A percentile compares a stretch with the other conserved stretches of the same genome.
Evolutionary conservation across 2,888 invertebrate species (phyloP).

Genomic region (Crossocerus cetratus): DNA sequence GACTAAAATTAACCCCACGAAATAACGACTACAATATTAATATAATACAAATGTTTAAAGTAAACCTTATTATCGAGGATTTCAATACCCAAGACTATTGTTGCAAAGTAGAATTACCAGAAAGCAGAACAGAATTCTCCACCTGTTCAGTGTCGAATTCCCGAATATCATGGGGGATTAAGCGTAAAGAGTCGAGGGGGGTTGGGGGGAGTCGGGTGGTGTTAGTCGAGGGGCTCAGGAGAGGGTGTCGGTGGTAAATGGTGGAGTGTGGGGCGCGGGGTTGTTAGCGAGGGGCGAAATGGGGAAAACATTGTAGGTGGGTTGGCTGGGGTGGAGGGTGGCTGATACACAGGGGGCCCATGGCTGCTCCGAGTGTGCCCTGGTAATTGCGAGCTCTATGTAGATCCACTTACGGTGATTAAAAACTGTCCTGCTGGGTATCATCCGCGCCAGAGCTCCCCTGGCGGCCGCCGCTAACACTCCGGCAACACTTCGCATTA

Average conservation of each 20-base stretch:
- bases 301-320: constrained; percentile 60
- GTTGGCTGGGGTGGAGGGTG: constrained; percentile 50
- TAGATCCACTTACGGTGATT: constrained; percentile 78
- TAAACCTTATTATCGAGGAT: too few relatives aligned
- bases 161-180: too few relatives aligned
- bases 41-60: too few relatives aligned
- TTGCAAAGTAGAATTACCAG: too few relatives aligned
- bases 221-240: constrained; percentile 12
- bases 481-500: constrained; percentile 14
- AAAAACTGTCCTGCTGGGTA: constrained; percentile 77
- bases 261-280: constrained; percentile 33
- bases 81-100: too few relatives aligned
- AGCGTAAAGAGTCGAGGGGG: neutral
- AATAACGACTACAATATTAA: too few relatives aligned
- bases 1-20: too few relatives aligned
- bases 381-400: constrained; percentile 76
- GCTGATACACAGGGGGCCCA: constrained; percentile 73
- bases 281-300: constrained; percentile 54
- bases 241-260: constrained; percentile 34
- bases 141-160: too few relatives aligned
- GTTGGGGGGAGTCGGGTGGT: neutral
- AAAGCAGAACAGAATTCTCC: too few relatives aligned
- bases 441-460: constrained; percentile 61
- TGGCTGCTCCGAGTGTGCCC: constrained; percentile 66
- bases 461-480: constrained; percentile 27